A percentile compares a stretch with the other conserved stretches of the same genome.
phyloP scores from a whole-genome alignment of 1,140 invertebrate species.

The Drosophila sproati region DNA sequence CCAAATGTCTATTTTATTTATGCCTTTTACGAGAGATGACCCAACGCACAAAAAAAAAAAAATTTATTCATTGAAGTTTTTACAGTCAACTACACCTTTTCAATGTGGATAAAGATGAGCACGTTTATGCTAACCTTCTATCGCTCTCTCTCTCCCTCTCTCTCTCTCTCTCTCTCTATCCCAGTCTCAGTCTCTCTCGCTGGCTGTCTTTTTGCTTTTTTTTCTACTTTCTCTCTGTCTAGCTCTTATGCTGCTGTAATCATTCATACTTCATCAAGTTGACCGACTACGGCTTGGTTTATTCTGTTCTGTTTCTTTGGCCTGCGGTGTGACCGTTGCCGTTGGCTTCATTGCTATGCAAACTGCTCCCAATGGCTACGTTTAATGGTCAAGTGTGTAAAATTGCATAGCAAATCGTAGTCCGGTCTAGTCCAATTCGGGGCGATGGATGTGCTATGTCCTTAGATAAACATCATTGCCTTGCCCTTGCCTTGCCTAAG shows the following conservation, averaged over 20 bases:
- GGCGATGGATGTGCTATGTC: conserved; percentile 45
- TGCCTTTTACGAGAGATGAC: conserved; percentile 54
- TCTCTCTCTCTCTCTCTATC: conserved; percentile 28
- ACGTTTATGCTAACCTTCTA: conserved; percentile 13
- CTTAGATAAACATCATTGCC: conserved; percentile 77
- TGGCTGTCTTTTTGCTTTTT: conserved; percentile 24
- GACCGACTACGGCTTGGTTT: conserved; percentile 61
- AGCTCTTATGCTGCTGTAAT: conserved; percentile 54
- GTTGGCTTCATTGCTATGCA: conserved; percentile 78
- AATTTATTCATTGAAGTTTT: conserved; percentile 83
- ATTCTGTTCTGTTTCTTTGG: conserved; percentile 50
- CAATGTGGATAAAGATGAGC: conserved; percentile 59
- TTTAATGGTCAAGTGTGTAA: conserved; percentile 84
- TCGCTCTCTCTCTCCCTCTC: conserved; percentile 17
- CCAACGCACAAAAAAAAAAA: conserved; percentile 51
- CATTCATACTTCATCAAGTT: conserved; percentile 83
- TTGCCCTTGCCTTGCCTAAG: conserved; percentile 36
- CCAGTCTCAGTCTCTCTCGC: conserved; percentile 9
- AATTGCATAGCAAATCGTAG: conserved; percentile 82
- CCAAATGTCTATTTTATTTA: conserved; percentile 64
- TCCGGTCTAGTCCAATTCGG: conserved; percentile 10
- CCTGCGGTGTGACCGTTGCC: conserved; percentile 35
- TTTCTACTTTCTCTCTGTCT: conserved; percentile 23
- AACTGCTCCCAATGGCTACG: conserved; percentile 82
- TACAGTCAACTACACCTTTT: conserved; percentile 82